A percentile compares a stretch with the other conserved stretches of the same genome.
phyloP scores from a whole-genome alignment of 2,888 invertebrate genomes.

The Agonopterix arenella region DNA sequence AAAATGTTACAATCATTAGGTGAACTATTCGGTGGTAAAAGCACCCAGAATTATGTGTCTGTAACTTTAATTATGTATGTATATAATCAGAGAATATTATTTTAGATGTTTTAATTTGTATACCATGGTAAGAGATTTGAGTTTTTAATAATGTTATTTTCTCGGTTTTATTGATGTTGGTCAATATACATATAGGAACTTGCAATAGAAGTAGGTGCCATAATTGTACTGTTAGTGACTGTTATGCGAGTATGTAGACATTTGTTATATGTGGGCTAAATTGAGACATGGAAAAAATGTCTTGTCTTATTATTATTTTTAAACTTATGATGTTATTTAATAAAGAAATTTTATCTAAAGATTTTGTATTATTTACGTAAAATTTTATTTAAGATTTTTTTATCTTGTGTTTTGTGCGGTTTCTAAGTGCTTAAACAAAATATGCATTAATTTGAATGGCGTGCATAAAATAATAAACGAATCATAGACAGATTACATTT shows the following conservation, averaged over 20 bases:
- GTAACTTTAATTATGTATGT: too few species aligned
- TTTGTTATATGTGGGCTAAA: constrained; percentile 1
- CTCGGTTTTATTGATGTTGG: not conserved
- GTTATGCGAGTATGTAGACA: not conserved
- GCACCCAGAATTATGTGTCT: too few species aligned
- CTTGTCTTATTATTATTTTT: not conserved
- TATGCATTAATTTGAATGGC: too few species aligned
- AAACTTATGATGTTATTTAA: constrained; percentile 3
- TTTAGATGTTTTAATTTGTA: too few species aligned
- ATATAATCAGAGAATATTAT: too few species aligned
- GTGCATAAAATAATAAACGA: not conserved
- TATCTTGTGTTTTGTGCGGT: too few species aligned
- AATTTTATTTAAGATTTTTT: too few species aligned
- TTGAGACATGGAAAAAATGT: not conserved
- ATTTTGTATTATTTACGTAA: not conserved
- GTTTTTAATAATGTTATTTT: not conserved
- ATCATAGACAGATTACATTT: not conserved
- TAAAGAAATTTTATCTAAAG: not conserved
- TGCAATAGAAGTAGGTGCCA: constrained; percentile 6
- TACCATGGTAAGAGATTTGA: too few species aligned
- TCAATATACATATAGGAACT: not conserved
- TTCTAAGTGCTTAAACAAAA: too few species aligned
- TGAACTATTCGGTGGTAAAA: too few species aligned
- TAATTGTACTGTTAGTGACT: constrained; percentile 3
- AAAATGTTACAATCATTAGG: too few species aligned